phyloP scores from a whole-genome alignment of 2,113 vertebrate species.

The Spea bombifrons region DNA sequence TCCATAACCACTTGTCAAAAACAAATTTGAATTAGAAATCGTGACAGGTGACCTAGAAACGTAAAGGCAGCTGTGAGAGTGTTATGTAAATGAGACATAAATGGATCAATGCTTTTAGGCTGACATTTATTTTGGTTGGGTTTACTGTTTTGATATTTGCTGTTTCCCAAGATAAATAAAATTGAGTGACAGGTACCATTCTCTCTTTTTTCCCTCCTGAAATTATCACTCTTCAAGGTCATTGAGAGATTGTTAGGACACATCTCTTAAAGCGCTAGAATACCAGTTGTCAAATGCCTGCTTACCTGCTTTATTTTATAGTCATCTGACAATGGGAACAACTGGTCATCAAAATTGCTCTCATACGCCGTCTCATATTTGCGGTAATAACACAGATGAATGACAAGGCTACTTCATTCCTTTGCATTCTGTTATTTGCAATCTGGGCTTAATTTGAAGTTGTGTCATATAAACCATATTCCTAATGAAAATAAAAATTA shows the following conservation, averaged over 20 bases:
- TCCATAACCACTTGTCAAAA: slow-evolving; percentile 51
- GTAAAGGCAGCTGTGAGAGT: slow-evolving; percentile 50
- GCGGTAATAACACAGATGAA: neutral
- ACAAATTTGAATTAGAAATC: slow-evolving; percentile 53
- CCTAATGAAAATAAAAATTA: too few relatives aligned
- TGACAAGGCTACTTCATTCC: too few relatives aligned
- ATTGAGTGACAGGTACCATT: slow-evolving; percentile 5
- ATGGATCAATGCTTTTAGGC: slow-evolving; percentile 53
- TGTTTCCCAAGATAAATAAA: slow-evolving; percentile 34
- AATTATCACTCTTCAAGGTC: slow-evolving; percentile 25
- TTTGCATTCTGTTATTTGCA: neutral
- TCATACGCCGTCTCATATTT: neutral
- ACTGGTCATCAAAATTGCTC: neutral
- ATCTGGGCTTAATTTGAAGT: neutral
- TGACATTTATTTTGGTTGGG: slow-evolving; percentile 51
- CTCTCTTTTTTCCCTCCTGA: slow-evolving; percentile 1
- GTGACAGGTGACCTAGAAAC: slow-evolving; percentile 62
- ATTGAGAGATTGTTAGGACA: neutral
- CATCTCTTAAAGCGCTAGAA: neutral
- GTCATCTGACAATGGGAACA: neutral
- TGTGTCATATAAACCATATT: too few relatives aligned
- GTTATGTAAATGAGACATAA: slow-evolving; percentile 52
- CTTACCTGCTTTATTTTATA: neutral
- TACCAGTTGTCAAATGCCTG: neutral
- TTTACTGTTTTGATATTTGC: slow-evolving; percentile 16